These are phyloP conservation scores for Ammospiza caudacuta DNA, from an alignment of 2,113 vertebrate species.

Conservation along the genomic window DNA sequence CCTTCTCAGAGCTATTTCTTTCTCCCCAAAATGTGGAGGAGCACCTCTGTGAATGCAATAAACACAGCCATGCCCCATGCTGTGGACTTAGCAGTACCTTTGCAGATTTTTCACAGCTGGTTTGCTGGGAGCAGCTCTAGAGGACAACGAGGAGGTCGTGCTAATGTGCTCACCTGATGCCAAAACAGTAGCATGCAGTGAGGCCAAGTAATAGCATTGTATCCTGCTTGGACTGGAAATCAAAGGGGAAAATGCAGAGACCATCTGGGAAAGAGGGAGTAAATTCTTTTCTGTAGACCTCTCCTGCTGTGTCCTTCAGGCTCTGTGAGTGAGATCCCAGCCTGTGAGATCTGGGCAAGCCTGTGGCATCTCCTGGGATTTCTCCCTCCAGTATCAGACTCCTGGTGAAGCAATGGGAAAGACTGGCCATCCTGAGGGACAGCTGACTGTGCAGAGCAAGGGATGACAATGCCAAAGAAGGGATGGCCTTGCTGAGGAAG, in stretches of 20 bases:
- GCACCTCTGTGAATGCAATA: neutral
- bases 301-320: neutral
- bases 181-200: accelerated
- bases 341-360: neutral
- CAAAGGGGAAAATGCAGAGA: neutral
- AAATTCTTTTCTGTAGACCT: neutral
- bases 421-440: neutral
- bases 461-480: neutral
- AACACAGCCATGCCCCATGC: neutral
- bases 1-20: neutral
- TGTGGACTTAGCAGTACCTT: neutral
- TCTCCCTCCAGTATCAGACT: neutral
- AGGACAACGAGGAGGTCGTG: accelerated
- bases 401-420: neutral
- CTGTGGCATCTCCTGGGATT: neutral
- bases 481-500: neutral
- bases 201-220: neutral
- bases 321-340: neutral
- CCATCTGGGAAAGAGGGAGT: neutral
- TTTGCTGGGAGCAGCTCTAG: neutral
- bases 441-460: neutral
- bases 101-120: neutral
- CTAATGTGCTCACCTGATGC: neutral
- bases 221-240: neutral
- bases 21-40: neutral